Evolutionary conservation across 2,888 invertebrate species (phyloP).

Genomic region (Trissoscelio sp.): DNA sequence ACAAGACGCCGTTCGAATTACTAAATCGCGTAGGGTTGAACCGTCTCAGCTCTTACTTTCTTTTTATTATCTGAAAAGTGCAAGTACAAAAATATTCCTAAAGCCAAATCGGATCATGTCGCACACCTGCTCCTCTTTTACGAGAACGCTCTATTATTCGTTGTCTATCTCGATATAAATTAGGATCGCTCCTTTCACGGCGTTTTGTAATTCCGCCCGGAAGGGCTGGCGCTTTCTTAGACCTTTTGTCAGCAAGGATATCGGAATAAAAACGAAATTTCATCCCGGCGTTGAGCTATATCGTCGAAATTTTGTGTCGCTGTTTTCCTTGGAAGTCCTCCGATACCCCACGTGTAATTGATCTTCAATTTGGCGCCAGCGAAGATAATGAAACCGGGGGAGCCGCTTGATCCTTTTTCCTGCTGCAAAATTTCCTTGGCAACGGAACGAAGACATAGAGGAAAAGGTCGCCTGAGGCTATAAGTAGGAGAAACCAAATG

Average conservation of each 20-base stretch:
- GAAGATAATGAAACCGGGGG: constrained; percentile 72
- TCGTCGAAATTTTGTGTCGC: constrained; percentile 48
- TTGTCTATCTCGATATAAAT: constrained; percentile 45
- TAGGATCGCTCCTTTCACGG: constrained; percentile 38
- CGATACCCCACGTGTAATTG: constrained; percentile 71
- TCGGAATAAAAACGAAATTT: constrained; percentile 21
- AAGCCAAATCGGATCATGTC: constrained; percentile 48
- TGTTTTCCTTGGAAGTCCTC: constrained; percentile 16
- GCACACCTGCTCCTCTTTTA: constrained; percentile 64
- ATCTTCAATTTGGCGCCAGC: constrained; percentile 73
- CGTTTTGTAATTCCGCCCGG: constrained; percentile 66
- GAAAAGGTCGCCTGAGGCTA: constrained; percentile 36
- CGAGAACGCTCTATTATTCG: constrained; percentile 45
- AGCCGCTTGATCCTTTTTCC: constrained; percentile 63
- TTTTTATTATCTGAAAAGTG: constrained; percentile 13
- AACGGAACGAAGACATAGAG: constrained; percentile 34
- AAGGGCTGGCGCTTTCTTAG: constrained; percentile 50
- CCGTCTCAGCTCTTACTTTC: constrained; percentile 9
- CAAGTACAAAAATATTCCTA: constrained; percentile 39
- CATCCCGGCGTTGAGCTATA: not conserved
- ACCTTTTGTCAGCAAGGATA: constrained; percentile 37
- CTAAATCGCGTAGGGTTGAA: constrained; percentile 36
- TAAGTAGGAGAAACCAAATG: constrained; percentile 31
- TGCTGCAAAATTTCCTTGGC: constrained; percentile 64
- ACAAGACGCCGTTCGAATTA: constrained; percentile 36